phyloP scores from a whole-genome alignment of 1,140 invertebrate species.

The Lamellibrachia luymesi region DNA sequence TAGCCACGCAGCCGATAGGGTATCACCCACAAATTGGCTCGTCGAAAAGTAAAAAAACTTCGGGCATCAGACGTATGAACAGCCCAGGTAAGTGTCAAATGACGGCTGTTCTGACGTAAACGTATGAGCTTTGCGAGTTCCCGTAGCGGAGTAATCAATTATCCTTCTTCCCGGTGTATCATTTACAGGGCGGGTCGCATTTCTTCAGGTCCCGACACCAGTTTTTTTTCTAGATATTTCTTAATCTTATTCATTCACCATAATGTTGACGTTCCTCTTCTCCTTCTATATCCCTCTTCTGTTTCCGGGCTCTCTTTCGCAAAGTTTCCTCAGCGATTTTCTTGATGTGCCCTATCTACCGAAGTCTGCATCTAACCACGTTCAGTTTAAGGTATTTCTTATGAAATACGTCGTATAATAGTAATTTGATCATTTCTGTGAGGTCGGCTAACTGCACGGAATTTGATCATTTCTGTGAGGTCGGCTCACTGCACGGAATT shows the following conservation, averaged over 20 bases:
- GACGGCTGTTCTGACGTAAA: neutral
- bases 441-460: too few species aligned
- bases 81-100: neutral
- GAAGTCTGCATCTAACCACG: too few species aligned
- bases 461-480: too few species aligned
- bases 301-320: too few species aligned
- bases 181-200: neutral
- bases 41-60: neutral
- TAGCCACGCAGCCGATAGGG: neutral
- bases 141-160: neutral
- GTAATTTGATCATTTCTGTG: too few species aligned
- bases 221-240: too few species aligned
- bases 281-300: neutral
- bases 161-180: neutral
- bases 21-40: neutral
- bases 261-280: neutral
- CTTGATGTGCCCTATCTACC: too few species aligned
- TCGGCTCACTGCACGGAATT: too few species aligned
- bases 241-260: neutral
- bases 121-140: neutral
- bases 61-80: neutral
- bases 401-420: too few species aligned
- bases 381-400: too few species aligned
- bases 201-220: neutral
- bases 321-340: too few species aligned